A percentile compares a stretch with the other conserved stretches of the same genome.
phyloP scores from a whole-genome alignment of 2,797 vertebrate genomes.

The Myotis pilosus region DNA sequence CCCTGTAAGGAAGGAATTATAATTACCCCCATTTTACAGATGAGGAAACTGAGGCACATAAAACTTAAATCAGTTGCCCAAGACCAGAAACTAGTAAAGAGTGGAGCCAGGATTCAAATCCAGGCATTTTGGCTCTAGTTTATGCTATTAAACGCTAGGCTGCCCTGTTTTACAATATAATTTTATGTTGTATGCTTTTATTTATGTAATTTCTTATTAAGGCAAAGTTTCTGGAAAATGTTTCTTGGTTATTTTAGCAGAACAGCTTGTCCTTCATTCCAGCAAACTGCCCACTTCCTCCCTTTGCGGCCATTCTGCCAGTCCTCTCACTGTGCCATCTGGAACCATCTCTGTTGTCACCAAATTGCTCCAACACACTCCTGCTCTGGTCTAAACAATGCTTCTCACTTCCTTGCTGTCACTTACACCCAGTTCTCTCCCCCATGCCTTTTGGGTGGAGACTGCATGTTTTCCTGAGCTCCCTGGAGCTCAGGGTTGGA shows the following conservation, averaged over 20 bases:
- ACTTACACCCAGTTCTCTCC: not conserved
- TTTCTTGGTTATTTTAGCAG: not conserved
- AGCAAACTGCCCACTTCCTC: not conserved
- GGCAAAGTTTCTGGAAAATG: not conserved
- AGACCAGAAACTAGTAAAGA: not conserved
- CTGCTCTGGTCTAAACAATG: not conserved
- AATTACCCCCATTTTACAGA: not conserved
- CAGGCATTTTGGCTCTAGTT: not conserved
- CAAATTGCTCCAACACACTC: slow-evolving; percentile 6
- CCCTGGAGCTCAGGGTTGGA: not conserved
- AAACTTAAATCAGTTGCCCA: not conserved
- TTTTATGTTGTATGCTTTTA: not conserved
- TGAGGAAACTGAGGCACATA: not conserved
- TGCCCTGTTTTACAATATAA: not conserved
- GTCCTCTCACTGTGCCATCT: not conserved
- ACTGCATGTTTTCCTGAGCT: not conserved
- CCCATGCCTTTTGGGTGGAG: not conserved
- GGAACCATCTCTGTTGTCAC: slow-evolving; percentile 15
- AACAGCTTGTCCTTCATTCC: slow-evolving; percentile 7
- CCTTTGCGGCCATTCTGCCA: not conserved
- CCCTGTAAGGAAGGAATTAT: not conserved
- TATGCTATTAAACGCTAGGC: not conserved
- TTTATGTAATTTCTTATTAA: slow-evolving; percentile 34
- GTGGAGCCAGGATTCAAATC: not conserved
- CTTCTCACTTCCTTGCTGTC: not conserved